phyloP scores from a whole-genome alignment of 2,888 invertebrate genomes.

The Agrotis ipsilon region DNA sequence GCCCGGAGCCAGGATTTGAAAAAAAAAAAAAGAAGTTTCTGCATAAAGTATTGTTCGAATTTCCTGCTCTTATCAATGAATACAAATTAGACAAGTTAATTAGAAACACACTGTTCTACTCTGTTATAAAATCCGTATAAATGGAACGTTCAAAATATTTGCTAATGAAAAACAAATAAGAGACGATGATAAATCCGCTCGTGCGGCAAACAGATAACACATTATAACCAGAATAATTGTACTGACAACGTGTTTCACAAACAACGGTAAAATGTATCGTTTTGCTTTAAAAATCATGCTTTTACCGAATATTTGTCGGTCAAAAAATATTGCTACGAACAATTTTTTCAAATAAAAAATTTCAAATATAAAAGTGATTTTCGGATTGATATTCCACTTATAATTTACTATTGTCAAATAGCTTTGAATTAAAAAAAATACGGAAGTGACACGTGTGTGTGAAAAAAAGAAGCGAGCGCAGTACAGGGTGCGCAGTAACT shows the following conservation, averaged over 20 bases:
- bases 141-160: conserved; percentile 82
- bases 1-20: no score
- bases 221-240: conserved; percentile 68
- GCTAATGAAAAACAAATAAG: conserved; percentile 76
- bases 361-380: conserved; percentile 28
- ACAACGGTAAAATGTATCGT: conserved; percentile 62
- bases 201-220: conserved; percentile 82
- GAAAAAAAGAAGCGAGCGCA: conserved; percentile 77
- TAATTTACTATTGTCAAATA: conserved; percentile 56
- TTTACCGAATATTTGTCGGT: conserved; percentile 40
- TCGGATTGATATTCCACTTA: background rate
- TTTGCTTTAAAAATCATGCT: conserved; percentile 43
- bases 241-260: conserved; percentile 58
- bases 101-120: conserved; percentile 48
- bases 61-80: background rate
- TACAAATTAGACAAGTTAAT: conserved; percentile 17
- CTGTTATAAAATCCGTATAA: conserved; percentile 50
- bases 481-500: conserved; percentile 85
- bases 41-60: background rate
- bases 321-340: conserved; percentile 40
- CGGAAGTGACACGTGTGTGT: conserved; percentile 68
- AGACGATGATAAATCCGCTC: conserved; percentile 80
- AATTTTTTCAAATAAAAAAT: conserved; percentile 48
- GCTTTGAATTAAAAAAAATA: conserved; percentile 33
- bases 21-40: no score